These are phyloP conservation scores for Ailuropoda melanoleuca DNA, from an alignment of 2,113 vertebrate species.

Conservation along the genomic window DNA sequence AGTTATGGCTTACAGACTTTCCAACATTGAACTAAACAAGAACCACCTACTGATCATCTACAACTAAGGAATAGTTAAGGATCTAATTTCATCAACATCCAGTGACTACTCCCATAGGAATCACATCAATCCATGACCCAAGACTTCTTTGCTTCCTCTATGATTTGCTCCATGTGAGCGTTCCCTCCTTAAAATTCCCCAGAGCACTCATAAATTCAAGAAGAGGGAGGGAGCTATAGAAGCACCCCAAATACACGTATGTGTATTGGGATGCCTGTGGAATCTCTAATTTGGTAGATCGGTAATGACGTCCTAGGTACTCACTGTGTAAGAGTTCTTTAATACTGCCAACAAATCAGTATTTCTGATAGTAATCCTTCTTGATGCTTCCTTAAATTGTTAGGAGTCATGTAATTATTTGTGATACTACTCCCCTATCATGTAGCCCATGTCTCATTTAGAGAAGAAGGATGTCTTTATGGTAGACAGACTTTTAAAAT, in stretches of 20 bases:
- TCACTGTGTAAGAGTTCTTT: neutral
- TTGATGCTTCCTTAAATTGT: neutral
- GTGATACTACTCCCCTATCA: neutral
- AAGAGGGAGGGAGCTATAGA: neutral
- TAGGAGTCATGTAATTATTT: neutral
- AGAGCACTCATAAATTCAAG: neutral
- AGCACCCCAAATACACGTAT: neutral
- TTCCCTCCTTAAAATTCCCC: no score
- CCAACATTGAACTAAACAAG: neutral
- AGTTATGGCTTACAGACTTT: neutral
- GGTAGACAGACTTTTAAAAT: neutral
- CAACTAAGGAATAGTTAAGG: neutral
- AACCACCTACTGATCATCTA: neutral
- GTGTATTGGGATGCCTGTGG: neutral
- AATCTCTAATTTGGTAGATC: neutral
- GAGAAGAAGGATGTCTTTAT: neutral
- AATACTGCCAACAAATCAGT: neutral
- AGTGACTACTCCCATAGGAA: neutral
- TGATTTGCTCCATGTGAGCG: neutral
- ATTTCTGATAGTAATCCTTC: neutral
- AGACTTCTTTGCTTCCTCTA: neutral
- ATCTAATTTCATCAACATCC: neutral
- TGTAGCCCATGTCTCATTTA: neutral
- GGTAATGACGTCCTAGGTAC: neutral
- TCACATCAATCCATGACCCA: neutral